phyloP scores from a whole-genome alignment of 2,888 invertebrate genomes.

The Piscicola geometra region DNA sequence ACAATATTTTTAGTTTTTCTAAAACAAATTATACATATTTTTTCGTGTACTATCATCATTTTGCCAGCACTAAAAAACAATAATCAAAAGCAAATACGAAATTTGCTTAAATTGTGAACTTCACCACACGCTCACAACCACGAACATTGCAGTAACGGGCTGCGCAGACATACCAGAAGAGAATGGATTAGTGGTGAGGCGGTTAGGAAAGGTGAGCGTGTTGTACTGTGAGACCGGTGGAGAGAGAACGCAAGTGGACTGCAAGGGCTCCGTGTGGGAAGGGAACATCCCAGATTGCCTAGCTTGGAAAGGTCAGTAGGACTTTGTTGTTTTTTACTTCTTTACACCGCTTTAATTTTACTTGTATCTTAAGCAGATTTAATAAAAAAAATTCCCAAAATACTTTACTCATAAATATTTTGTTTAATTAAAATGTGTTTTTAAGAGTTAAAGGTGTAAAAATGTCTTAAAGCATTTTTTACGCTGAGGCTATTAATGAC shows the following conservation, averaged over 20 bases:
- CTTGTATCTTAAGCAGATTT: too few relatives aligned
- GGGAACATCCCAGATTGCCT: conserved; percentile 17
- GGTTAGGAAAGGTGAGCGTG: conserved; percentile 32
- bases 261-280: conserved; percentile 33
- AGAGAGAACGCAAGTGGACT: conserved; percentile 33
- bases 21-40: too few relatives aligned
- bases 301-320: neutral
- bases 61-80: too few relatives aligned
- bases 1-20: too few relatives aligned
- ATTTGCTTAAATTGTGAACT: too few relatives aligned
- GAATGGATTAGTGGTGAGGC: conserved; percentile 37
- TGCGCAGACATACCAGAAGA: conserved; percentile 38
- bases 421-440: neutral
- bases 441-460: too few relatives aligned
- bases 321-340: too few relatives aligned
- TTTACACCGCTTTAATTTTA: conserved; percentile 1
- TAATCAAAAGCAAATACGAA: too few relatives aligned
- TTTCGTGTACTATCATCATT: too few relatives aligned
- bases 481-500: too few relatives aligned
- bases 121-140: too few relatives aligned
- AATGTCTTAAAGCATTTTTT: too few relatives aligned
- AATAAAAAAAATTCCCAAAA: neutral
- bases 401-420: neutral
- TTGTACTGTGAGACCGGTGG: conserved; percentile 39
- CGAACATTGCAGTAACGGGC: conserved; percentile 38